Percentiles rank a stretch among this genome's conserved stretches.
Evolutionary conservation across 2,888 invertebrate genomes (phyloP).

Genomic region (Schizaphis graminum): DNA sequence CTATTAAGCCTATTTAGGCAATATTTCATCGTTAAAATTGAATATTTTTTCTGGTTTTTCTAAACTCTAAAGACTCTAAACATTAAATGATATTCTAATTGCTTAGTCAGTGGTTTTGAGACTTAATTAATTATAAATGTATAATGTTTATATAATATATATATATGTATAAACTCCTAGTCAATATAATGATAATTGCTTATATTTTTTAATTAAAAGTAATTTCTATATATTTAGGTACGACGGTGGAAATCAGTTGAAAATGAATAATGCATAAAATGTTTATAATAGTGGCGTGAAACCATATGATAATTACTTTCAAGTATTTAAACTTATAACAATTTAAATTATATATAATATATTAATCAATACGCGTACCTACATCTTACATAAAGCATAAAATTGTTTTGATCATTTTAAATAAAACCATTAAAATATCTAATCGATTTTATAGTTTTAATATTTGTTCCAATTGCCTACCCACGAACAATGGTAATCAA

Average conservation of each 20-base stretch:
- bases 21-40: neutral
- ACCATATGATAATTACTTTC: neutral
- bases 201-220: neutral
- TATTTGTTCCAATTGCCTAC: slow-evolving; percentile 16
- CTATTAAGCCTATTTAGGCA: too few species aligned
- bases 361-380: neutral
- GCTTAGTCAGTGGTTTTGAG: neutral
- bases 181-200: neutral
- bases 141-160: too few species aligned
- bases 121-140: neutral
- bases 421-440: neutral
- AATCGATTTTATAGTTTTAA: neutral
- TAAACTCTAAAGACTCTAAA: neutral
- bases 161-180: neutral
- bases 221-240: neutral
- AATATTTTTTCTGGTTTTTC: neutral
- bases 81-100: neutral
- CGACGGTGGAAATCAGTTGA: neutral
- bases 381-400: neutral
- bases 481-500: neutral
- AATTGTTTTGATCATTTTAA: neutral
- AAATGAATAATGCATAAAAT: neutral
- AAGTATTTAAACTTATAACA: neutral
- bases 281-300: neutral
- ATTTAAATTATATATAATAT: neutral